These are phyloP conservation scores for Trichopria drosophilae DNA, from an alignment of 2,888 invertebrate species.

Conservation along the genomic window DNA sequence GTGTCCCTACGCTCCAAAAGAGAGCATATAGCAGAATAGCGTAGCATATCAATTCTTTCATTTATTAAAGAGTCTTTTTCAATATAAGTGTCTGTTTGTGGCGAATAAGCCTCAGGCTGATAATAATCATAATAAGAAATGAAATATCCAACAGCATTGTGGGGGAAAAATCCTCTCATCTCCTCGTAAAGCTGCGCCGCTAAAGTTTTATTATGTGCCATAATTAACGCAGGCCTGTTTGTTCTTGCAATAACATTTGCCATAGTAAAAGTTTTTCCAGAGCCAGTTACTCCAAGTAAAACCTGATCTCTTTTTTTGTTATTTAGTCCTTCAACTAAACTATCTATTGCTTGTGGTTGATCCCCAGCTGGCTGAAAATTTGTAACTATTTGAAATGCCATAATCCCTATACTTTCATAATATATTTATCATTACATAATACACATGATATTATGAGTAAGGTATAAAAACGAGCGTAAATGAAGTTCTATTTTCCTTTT, in stretches of 20 bases:
- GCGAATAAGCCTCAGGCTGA: conserved; percentile 25
- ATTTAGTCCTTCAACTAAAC: conserved; percentile 16
- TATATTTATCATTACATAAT: no score
- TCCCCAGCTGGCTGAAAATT: conserved; percentile 25
- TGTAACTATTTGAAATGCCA: conserved; percentile 2
- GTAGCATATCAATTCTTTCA: conserved; percentile 17
- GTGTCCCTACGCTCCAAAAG: conserved; percentile 15
- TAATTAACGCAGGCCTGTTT: conserved; percentile 18
- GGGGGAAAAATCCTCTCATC: conserved; percentile 21
- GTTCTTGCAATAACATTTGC: conserved; percentile 26
- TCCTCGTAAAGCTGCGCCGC: conserved; percentile 27
- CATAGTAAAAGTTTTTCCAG: conserved; percentile 29
- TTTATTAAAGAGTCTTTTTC: conserved; percentile 23
- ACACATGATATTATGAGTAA: no score
- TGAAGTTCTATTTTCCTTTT: conserved; percentile 17
- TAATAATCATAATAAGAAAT: conserved; percentile 26
- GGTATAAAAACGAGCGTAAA: no score
- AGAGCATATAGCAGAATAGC: conserved; percentile 15
- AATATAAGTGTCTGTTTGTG: conserved; percentile 19
- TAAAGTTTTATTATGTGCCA: conserved; percentile 30
- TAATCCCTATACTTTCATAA: no score
- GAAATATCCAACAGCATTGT: conserved; percentile 28
- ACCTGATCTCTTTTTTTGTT: conserved; percentile 12
- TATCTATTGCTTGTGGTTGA: conserved; percentile 24
- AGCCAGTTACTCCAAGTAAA: conserved; percentile 25